Conservation (phyloP, 2,888 invertebrate genomes). For the Platerodrilus igneus region DNA sequence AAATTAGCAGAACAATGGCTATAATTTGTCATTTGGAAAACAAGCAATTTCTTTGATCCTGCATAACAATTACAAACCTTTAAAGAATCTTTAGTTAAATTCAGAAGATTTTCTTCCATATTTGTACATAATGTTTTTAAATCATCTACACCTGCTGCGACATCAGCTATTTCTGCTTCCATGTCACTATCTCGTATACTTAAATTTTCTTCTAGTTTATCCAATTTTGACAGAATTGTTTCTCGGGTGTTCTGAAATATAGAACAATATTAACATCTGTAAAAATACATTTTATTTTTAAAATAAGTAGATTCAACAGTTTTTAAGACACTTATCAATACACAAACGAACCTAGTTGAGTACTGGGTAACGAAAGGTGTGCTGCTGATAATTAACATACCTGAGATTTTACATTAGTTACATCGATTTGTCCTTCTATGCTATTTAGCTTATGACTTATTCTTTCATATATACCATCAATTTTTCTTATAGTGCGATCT, state of each 20-base stretch:
- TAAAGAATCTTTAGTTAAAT: slow-evolving; percentile 33
- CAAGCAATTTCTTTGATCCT: too few species aligned
- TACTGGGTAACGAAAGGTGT: neutral
- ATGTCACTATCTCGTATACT: slow-evolving; percentile 40
- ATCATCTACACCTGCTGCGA: slow-evolving; percentile 42
- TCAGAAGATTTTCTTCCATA: slow-evolving; percentile 36
- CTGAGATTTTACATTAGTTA: slow-evolving; percentile 41
- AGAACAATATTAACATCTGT: neutral
- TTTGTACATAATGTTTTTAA: slow-evolving; percentile 35
- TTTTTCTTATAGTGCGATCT: slow-evolving; percentile 44
- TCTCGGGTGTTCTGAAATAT: slow-evolving; percentile 14
- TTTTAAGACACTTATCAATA: too few species aligned
- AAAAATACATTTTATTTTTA: too few species aligned
- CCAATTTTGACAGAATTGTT: slow-evolving; percentile 34
- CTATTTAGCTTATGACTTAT: slow-evolving; percentile 44
- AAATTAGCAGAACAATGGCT: too few species aligned
- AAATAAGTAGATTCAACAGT: too few species aligned
- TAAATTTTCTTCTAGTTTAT: slow-evolving; percentile 42
- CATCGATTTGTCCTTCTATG: slow-evolving; percentile 44
- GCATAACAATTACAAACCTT: slow-evolving; percentile 38
- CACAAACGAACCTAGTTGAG: too few species aligned
- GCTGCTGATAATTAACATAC: slow-evolving; percentile 35
- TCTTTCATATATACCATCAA: slow-evolving; percentile 47
- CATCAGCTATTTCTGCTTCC: slow-evolving; percentile 42
- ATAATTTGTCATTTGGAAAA: too few species aligned